These are phyloP conservation scores for Galeruca laticollis DNA, from an alignment of 2,888 invertebrate genomes.

Conservation along the genomic window DNA sequence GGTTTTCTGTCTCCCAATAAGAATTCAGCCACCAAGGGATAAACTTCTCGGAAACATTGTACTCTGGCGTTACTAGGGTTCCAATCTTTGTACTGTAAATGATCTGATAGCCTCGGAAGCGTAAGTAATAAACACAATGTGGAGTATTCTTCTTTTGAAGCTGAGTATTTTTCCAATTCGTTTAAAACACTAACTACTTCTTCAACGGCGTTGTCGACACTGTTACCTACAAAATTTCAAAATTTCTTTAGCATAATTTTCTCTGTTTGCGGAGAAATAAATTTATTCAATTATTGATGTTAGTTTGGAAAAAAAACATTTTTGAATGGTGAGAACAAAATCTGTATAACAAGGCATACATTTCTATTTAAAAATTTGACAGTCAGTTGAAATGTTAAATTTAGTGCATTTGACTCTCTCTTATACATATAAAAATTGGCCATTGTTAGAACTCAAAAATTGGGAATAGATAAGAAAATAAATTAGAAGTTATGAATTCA, in stretches of 20 bases:
- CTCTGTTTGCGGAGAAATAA: too few species aligned
- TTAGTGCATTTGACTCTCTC: too few species aligned
- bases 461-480: too few species aligned
- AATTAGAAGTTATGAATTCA: too few species aligned
- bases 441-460: too few species aligned
- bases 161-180: constrained; percentile 89
- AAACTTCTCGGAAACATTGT: constrained; percentile 89
- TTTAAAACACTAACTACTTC: constrained; percentile 93
- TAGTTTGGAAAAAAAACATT: too few species aligned
- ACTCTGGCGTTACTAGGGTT: constrained; percentile 95
- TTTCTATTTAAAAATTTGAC: too few species aligned
- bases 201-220: constrained; percentile 92
- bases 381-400: too few species aligned
- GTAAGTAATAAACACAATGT: constrained; percentile 91
- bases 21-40: constrained; percentile 90
- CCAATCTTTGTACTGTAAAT: constrained; percentile 95
- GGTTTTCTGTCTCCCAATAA: constrained; percentile 82
- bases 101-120: constrained; percentile 91
- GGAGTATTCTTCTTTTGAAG: constrained; percentile 94
- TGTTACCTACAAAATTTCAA: constrained; percentile 67
- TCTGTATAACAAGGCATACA: too few species aligned
- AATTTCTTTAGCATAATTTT: neutral
- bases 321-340: too few species aligned
- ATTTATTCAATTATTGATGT: too few species aligned
- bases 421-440: too few species aligned